Evolutionary conservation across 1,140 invertebrate genomes (phyloP), one percentile per base, ranked within the genome.

Genomic region (Trichoplusia ni): DNA sequence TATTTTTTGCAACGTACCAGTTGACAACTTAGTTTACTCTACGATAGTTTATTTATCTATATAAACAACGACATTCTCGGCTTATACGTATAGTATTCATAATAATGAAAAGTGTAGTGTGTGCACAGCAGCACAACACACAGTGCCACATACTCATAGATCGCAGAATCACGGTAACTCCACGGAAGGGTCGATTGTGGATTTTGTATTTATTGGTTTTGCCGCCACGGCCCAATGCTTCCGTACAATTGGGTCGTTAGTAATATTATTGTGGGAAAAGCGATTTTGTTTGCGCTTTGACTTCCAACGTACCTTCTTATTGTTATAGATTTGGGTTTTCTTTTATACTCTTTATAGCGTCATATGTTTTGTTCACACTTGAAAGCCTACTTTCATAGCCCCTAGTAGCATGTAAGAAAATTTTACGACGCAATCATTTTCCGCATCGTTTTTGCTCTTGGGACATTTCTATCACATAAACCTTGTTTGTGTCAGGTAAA

Each of bases 121-220:
- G 54, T 53, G 35, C 58, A n/a, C n/a, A n/a, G n/a, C n/a, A n/a
- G n/a, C n/a, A n/a, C n/a, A n/a, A n/a, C 46, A 64, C 75, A 75
- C 71, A 73, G 75, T 79, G 75, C 70, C 78, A 19, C 21, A 73
- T 81, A 85, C 81, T 81, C 73, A 82, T 88, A 79, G 77, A 83
- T 78, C 75, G 78, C 70, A 56, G 38, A 8, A 42, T 70, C 66
- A 71, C 47, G 73, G 65, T 63, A 64, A 54, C 64, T 73, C 62
- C 63, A 46, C 67, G 70, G 64, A 85, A 86, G 83, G 80, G 78
- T 85, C 82, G 77, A 77, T 77, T 77, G 75, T 78, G 74, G 78
- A 89, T 87, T 85, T 82, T 81, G 84, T 87, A 90, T 90, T 90
- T 90, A 90, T 90, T 82, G 83, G 81, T 86, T 86, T 82, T 75